Evolutionary conservation across 2,888 invertebrate species (phyloP).

Genomic region (Axea sp.): DNA sequence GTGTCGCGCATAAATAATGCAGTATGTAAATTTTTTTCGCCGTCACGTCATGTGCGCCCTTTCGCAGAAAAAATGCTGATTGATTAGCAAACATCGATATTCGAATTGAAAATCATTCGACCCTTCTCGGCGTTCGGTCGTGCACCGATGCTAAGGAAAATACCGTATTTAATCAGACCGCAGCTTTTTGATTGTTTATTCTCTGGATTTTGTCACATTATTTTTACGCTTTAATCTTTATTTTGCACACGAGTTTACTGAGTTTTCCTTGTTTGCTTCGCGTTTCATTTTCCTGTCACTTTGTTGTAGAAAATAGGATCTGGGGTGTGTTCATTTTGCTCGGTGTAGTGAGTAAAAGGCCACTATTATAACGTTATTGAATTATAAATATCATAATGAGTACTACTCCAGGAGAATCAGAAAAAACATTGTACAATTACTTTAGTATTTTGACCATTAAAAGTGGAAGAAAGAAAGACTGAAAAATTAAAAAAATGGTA

Average conservation of each 20-base stretch:
- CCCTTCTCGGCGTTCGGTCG: too few relatives aligned
- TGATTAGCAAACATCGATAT: slow-evolving; percentile 52
- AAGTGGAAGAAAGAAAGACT: too few relatives aligned
- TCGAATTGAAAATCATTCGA: slow-evolving; percentile 10
- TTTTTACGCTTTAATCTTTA: not conserved
- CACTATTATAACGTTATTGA: too few relatives aligned
- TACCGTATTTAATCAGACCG: too few relatives aligned
- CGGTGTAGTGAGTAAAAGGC: slow-evolving; percentile 62
- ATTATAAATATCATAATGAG: too few relatives aligned
- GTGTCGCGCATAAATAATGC: slow-evolving; percentile 69
- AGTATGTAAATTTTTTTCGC: slow-evolving; percentile 77
- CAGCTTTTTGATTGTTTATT: too few relatives aligned
- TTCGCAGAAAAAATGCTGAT: slow-evolving; percentile 63
- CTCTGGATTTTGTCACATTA: too few relatives aligned
- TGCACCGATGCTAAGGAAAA: too few relatives aligned
- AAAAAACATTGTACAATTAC: too few relatives aligned
- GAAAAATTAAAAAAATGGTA: too few relatives aligned
- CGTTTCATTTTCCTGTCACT: slow-evolving; percentile 10
- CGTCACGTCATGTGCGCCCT: slow-evolving; percentile 75
- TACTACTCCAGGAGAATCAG: too few relatives aligned
- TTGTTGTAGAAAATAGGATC: slow-evolving; percentile 37
- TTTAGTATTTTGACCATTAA: too few relatives aligned
- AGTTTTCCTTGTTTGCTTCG: slow-evolving; percentile 12
- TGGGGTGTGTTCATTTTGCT: slow-evolving; percentile 28
- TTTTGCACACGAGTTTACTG: slow-evolving; percentile 14